Evolutionary conservation across 2,888 invertebrate genomes (phyloP), one percentile per base, ranked within the genome.

Genomic region (Argyresthia goedartella): DNA sequence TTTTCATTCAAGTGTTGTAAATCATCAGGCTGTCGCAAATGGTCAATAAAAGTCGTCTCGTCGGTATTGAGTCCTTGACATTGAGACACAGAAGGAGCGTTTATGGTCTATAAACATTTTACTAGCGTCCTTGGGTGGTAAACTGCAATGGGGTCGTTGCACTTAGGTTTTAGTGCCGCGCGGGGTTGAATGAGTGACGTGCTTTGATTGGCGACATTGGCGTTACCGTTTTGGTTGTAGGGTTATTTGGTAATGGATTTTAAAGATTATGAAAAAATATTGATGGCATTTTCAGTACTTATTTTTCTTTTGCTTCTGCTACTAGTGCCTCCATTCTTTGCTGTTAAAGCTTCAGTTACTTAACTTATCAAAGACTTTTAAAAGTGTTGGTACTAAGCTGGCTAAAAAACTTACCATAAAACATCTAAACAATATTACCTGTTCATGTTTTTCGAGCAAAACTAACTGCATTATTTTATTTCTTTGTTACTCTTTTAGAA

Each of bases 61-160:
- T 6, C 68, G 74, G 25, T 6, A n/a, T n/a, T n/a, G n/a, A 74
- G 81, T 74, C 84, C 86, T 85, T 86, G 86, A 85, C 86, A 85
- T 66, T 82, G 74, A 82, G 81, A 82, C 84, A 80, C 76, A 80
- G 80, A 79, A 81, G 79, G 67, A 73, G 76, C 62, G 76, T 85
- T 86, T 86, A 86, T 85, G 81, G 84, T 68, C 82, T 77, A 86
- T 86, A 85, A 85, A 86, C 82, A 84, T 84, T 86, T 85, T 85
- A 85, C 85, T 85, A 84, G 81, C 81, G 79, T 79, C 85, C 86
- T 85, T 84, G 82, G 61, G 69, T 78, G 76, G 81, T 25, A 82
- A 84, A 81, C 77, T 85, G 81, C 82, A 82, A 25, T 73, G 77
- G 76, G 85, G 81, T 81, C 81, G 77, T 76, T 86, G 85, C 82